phyloP scores from a whole-genome alignment of 2,888 invertebrate species.

The Heliconius cydno region DNA sequence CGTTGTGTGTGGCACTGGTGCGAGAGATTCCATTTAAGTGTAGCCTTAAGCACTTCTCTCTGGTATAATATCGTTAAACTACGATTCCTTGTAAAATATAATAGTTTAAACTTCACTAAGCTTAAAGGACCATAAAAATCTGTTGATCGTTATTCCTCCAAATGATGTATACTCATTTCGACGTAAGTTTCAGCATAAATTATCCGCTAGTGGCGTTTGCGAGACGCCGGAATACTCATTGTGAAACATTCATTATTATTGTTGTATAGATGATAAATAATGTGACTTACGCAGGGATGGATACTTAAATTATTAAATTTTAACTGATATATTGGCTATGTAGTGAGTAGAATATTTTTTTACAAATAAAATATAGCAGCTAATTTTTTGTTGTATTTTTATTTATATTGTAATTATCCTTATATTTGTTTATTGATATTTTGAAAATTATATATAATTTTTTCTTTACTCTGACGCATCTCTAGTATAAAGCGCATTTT shows the following conservation, averaged over 20 bases:
- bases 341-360: constrained; percentile 88
- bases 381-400: constrained; percentile 62
- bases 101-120: constrained; percentile 64
- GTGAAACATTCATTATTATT: constrained; percentile 81
- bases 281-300: constrained; percentile 85
- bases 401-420: constrained; percentile 24
- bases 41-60: constrained; percentile 46
- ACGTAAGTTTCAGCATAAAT: constrained; percentile 81
- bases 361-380: constrained; percentile 87
- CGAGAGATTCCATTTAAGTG: constrained; percentile 47
- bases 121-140: constrained; percentile 72
- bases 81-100: constrained; percentile 28
- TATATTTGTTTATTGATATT: neutral
- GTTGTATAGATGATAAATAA: constrained; percentile 83
- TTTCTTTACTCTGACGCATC: no score
- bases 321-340: constrained; percentile 86
- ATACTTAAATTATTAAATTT: constrained; percentile 84
- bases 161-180: constrained; percentile 65
- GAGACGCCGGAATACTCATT: constrained; percentile 79
- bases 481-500: no score
- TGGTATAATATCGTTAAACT: constrained; percentile 38
- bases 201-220: constrained; percentile 66
- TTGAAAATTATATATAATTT: neutral
- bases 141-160: constrained; percentile 68
- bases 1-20: constrained; percentile 49